Evolutionary conservation across 2,888 invertebrate species (phyloP).

Genomic region (Protonemura montana): DNA sequence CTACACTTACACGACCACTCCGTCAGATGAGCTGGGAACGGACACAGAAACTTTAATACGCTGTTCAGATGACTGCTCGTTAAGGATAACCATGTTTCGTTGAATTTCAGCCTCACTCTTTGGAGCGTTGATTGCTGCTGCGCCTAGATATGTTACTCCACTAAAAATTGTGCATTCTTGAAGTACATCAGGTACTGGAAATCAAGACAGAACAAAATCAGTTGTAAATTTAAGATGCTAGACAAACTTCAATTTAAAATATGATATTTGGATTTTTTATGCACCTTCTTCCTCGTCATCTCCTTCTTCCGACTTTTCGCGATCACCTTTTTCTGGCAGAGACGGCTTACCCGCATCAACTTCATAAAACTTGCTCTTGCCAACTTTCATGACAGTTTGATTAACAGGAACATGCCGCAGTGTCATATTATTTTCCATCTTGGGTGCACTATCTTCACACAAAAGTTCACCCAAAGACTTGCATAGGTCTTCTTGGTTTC

Average conservation of each 20-base stretch:
- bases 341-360: constrained; percentile 54
- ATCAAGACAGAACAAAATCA: not conserved
- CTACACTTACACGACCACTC: constrained; percentile 86
- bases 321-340: constrained; percentile 75
- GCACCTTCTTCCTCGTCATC: constrained; percentile 79
- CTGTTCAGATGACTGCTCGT: constrained; percentile 73
- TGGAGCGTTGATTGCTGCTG: constrained; percentile 89
- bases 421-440: constrained; percentile 47
- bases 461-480: constrained; percentile 68
- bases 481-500: constrained; percentile 69
- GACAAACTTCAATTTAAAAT: constrained; percentile 22
- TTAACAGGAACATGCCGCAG: constrained; percentile 46
- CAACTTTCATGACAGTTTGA: constrained; percentile 60
- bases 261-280: constrained; percentile 3
- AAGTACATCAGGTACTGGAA: constrained; percentile 79
- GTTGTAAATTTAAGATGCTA: not conserved
- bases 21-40: constrained; percentile 91
- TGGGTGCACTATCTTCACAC: constrained; percentile 47
- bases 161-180: constrained; percentile 92
- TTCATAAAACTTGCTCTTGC: constrained; percentile 64
- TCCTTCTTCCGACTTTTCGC: constrained; percentile 81
- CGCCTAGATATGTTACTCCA: constrained; percentile 91
- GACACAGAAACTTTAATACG: constrained; percentile 91
- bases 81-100: constrained; percentile 90
- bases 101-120: constrained; percentile 93